phyloP scores from a whole-genome alignment of 2,888 invertebrate genomes.

The Apotomis betuletana region DNA sequence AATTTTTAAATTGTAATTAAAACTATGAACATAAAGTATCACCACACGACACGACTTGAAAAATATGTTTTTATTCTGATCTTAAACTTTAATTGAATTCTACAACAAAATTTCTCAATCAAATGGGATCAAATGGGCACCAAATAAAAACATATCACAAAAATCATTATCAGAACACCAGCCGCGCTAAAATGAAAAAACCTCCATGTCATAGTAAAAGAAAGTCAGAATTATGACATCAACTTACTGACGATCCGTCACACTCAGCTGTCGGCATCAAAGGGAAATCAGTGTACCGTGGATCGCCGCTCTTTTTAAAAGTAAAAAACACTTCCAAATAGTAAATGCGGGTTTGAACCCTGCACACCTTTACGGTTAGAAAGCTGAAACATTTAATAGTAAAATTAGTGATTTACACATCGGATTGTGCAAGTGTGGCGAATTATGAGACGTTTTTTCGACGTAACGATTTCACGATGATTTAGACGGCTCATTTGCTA shows the following conservation, averaged over 20 bases:
- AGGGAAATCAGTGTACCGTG: conserved; percentile 58
- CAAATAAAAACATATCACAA: conserved; percentile 14
- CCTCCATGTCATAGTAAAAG: conserved; percentile 42
- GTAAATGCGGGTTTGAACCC: conserved; percentile 51
- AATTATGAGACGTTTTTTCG: conserved; percentile 32
- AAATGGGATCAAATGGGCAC: not conserved
- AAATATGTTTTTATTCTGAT: not conserved
- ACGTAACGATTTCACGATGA: conserved; percentile 38
- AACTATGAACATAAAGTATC: not conserved
- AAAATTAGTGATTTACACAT: conserved; percentile 38
- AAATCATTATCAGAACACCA: conserved; percentile 35
- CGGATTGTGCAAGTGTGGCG: conserved; percentile 39
- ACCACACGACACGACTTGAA: not conserved
- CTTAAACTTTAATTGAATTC: not conserved
- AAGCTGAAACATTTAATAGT: conserved; percentile 40
- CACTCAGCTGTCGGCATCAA: conserved; percentile 54
- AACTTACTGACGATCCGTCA: conserved; percentile 54
- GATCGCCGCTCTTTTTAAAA: conserved; percentile 48
- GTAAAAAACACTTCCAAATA: conserved; percentile 45
- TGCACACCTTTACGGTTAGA: conserved; percentile 46
- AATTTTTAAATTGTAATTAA: not conserved
- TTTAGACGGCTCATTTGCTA: conserved; percentile 30
- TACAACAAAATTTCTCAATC: not conserved
- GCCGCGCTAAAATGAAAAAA: conserved; percentile 25
- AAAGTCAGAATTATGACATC: conserved; percentile 57